phyloP scores from a whole-genome alignment of 1,140 invertebrate genomes.

The Agrilus planipennis region DNA sequence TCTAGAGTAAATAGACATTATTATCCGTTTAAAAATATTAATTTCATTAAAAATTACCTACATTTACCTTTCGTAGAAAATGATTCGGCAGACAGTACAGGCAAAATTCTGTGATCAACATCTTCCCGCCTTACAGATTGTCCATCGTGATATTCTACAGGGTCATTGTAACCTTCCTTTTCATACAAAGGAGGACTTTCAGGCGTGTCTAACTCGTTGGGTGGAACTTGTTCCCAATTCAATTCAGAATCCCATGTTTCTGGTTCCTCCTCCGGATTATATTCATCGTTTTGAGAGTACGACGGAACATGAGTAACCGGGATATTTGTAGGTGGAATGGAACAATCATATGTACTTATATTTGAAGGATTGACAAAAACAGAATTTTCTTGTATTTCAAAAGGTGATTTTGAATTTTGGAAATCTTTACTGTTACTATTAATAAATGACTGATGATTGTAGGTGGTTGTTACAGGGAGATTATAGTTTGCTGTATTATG shows the following conservation, averaged over 20 bases:
- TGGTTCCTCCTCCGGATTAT: slow-evolving; percentile 26
- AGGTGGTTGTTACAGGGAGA: too few relatives aligned
- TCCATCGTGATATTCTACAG: slow-evolving; percentile 47
- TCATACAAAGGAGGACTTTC: slow-evolving; percentile 55
- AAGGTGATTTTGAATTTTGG: too few relatives aligned
- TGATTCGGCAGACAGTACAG: slow-evolving; percentile 8
- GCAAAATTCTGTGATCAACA: slow-evolving; percentile 42
- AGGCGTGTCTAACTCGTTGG: slow-evolving; percentile 39
- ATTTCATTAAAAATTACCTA: not conserved
- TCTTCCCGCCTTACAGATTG: slow-evolving; percentile 33
- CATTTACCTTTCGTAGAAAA: not conserved
- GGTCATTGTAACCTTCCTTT: slow-evolving; percentile 38
- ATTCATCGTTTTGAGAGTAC: slow-evolving; percentile 15
- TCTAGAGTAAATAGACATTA: too few relatives aligned
- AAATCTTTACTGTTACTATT: too few relatives aligned
- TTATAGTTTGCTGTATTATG: too few relatives aligned
- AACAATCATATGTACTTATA: too few relatives aligned
- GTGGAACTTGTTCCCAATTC: slow-evolving; percentile 17
- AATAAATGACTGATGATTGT: too few relatives aligned
- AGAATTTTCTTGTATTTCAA: too few relatives aligned
- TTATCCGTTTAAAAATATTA: too few relatives aligned
- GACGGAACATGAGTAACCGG: not conserved
- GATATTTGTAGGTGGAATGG: not conserved
- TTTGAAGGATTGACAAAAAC: too few relatives aligned
- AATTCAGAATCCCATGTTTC: slow-evolving; percentile 23